Evolutionary conservation across 30 jellyfish, hydroid and myxozoan genomes (phyloP).

Genomic region (Euphysa ruthae): DNA sequence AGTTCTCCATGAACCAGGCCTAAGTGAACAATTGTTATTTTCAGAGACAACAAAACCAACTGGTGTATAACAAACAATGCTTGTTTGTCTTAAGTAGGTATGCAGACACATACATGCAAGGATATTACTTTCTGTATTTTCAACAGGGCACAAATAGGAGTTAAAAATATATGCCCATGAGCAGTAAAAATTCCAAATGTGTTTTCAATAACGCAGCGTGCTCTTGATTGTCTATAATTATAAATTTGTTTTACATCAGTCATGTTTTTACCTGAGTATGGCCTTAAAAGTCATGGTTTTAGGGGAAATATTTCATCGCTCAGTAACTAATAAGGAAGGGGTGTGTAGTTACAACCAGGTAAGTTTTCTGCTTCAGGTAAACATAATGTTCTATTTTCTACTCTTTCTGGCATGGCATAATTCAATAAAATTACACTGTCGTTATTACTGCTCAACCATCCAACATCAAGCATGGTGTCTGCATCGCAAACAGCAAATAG

Average conservation of each 20-base stretch:
- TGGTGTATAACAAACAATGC: too few species aligned
- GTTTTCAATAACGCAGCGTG: too few species aligned
- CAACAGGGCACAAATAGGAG: too few species aligned
- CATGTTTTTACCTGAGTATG: background rate
- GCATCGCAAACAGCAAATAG: background rate
- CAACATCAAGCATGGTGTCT: background rate
- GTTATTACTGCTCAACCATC: background rate
- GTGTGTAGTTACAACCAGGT: slow-evolving; percentile 1
- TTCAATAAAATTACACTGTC: background rate
- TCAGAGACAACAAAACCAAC: too few species aligned
- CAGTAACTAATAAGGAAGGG: background rate
- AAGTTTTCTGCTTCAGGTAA: background rate
- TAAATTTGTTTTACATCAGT: background rate
- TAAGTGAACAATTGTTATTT: too few species aligned
- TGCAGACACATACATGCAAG: too few species aligned
- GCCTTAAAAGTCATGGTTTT: background rate
- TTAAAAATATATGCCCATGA: too few species aligned
- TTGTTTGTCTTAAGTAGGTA: too few species aligned
- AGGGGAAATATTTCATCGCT: background rate
- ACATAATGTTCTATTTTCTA: background rate
- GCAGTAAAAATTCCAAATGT: too few species aligned
- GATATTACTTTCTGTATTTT: too few species aligned
- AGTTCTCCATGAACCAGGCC: too few species aligned
- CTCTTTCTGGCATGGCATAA: background rate
- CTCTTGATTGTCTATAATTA: background rate